Conservation (phyloP, 2,113 vertebrate species). For the Poeciliopsis turrubarensis region DNA sequence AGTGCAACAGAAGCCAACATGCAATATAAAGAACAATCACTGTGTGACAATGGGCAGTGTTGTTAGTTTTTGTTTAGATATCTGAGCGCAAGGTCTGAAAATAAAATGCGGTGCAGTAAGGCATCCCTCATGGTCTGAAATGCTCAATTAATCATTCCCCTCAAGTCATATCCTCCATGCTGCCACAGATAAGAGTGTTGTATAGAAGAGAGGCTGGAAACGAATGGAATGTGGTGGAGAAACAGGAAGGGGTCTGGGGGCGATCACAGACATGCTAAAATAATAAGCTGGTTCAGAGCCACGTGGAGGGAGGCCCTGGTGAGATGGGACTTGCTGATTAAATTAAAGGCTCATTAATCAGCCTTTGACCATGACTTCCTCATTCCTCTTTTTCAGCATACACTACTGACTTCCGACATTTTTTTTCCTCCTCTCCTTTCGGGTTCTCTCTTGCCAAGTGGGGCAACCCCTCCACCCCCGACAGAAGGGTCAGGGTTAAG, state of each 20-base stretch:
- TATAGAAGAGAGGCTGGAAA: constrained; percentile 50
- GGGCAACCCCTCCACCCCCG: constrained; percentile 37
- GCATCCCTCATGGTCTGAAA: constrained; percentile 79
- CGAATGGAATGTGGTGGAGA: constrained; percentile 48
- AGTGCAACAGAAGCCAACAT: background rate
- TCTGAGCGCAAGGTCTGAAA: constrained; percentile 8
- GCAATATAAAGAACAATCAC: background rate
- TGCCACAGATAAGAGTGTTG: constrained; percentile 70
- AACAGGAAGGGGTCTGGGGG: constrained; percentile 55
- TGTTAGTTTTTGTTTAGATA: background rate
- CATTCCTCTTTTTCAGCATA: constrained; percentile 81
- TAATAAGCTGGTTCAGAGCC: constrained; percentile 90
- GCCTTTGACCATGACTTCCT: constrained; percentile 80
- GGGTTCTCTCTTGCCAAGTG: constrained; percentile 39
- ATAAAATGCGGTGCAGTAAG: constrained; percentile 23
- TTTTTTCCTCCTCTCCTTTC: background rate
- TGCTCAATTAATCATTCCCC: constrained; percentile 89
- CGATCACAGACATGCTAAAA: constrained; percentile 90
- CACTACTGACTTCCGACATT: constrained; percentile 67
- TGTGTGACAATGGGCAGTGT: background rate
- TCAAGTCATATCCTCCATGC: constrained; percentile 80
- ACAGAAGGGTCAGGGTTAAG: constrained; percentile 55
- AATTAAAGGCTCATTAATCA: constrained; percentile 97
- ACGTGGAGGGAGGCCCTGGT: constrained; percentile 77
- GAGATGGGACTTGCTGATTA: constrained; percentile 90